Conservation (phyloP, 2,888 invertebrate genomes). For the Morpho achilles region DNA sequence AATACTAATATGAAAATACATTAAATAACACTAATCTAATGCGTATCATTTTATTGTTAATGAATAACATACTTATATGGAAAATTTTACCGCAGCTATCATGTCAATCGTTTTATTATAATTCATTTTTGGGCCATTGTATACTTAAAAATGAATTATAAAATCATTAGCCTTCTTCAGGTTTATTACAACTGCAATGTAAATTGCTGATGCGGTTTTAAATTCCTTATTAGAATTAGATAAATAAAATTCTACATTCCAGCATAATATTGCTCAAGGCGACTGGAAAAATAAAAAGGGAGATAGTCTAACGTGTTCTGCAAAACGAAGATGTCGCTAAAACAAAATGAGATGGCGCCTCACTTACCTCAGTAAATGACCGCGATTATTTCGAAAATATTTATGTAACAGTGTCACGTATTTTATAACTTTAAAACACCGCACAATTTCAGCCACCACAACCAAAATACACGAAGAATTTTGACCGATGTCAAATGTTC, state of each 20-base stretch:
- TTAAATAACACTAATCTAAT: no score
- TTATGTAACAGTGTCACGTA: constrained; percentile 21
- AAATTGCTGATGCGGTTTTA: constrained; percentile 1
- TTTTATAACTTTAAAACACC: constrained; percentile 26
- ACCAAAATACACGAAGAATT: constrained; percentile 31
- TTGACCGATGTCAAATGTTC: constrained; percentile 49
- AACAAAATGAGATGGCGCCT: constrained; percentile 27
- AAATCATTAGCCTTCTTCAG: constrained; percentile 8
- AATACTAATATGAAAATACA: no score
- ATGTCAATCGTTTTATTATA: not conserved
- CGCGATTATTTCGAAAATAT: constrained; percentile 26
- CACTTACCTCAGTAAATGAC: constrained; percentile 25
- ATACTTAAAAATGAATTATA: constrained; percentile 7
- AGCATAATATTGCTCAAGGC: constrained; percentile 7
- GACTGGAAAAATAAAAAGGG: constrained; percentile 21
- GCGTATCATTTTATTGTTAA: no score
- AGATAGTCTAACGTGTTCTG: constrained; percentile 29
- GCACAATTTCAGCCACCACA: constrained; percentile 26
- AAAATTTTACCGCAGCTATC: no score
- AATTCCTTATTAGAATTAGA: not conserved
- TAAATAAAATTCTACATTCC: constrained; percentile 2
- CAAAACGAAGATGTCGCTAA: constrained; percentile 13
- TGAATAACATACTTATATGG: no score
- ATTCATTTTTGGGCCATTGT: not conserved
- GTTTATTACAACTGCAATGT: not conserved